These are phyloP conservation scores for Phyllotreta striolata DNA, from an alignment of 2,888 invertebrate species.

Conservation along the genomic window DNA sequence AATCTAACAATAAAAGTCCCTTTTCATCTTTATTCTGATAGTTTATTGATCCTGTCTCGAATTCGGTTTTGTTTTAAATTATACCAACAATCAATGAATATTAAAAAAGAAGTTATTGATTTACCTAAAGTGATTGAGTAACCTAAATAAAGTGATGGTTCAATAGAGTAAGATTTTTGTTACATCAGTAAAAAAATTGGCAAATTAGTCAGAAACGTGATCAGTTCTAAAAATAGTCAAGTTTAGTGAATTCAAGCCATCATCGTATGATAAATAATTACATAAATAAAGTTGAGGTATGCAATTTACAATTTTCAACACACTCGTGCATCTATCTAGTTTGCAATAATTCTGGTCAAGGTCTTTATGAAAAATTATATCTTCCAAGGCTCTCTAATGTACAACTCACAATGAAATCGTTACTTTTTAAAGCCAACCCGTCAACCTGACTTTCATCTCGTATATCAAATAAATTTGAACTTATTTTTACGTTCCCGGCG, in stretches of 20 bases:
- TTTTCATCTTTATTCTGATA: slow-evolving; percentile 4
- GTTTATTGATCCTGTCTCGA: slow-evolving; percentile 12
- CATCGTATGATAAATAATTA: slow-evolving; percentile 15
- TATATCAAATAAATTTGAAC: too few species aligned
- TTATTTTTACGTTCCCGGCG: too few species aligned
- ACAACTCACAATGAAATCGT: too few species aligned
- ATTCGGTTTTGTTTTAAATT: not conserved
- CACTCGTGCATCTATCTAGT: slow-evolving; percentile 11
- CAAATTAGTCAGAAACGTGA: slow-evolving; percentile 3
- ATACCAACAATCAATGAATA: not conserved
- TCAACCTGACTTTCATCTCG: too few species aligned
- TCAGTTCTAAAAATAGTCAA: slow-evolving; percentile 12
- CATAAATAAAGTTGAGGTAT: slow-evolving; percentile 13
- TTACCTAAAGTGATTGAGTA: too few species aligned
- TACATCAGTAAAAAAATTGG: too few species aligned
- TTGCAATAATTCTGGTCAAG: slow-evolving; percentile 24
- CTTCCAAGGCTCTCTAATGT: too few species aligned
- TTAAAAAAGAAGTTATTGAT: too few species aligned
- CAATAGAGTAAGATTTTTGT: too few species aligned
- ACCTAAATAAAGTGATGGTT: too few species aligned
- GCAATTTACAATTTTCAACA: slow-evolving; percentile 14
- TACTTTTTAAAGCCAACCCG: too few species aligned
- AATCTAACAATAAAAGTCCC: slow-evolving; percentile 7
- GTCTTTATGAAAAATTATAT: slow-evolving; percentile 4
- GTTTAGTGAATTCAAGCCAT: slow-evolving; percentile 9